phyloP scores from a whole-genome alignment of 1,140 invertebrate species.

The Harpegnathos saltator region DNA sequence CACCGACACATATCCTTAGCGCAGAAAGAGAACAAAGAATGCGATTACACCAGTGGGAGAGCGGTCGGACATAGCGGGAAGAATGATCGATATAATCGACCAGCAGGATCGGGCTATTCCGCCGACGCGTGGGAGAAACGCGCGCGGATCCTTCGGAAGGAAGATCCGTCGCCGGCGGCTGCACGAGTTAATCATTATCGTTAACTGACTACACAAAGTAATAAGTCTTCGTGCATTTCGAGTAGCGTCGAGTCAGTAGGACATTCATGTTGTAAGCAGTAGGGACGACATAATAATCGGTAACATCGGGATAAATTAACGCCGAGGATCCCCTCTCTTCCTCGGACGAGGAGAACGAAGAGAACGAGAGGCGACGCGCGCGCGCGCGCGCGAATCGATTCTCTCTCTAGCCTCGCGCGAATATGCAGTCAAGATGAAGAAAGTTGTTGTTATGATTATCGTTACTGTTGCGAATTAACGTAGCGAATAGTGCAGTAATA shows the following conservation, averaged over 20 bases:
- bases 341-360: not conserved
- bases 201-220: conserved; percentile 49
- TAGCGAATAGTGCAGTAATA: conserved; percentile 67
- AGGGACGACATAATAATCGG: conserved; percentile 49
- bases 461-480: conserved; percentile 66
- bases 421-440: conserved; percentile 46
- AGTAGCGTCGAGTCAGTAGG: conserved; percentile 66
- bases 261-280: conserved; percentile 58
- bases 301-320: conserved; percentile 36
- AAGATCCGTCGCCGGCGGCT: not conserved
- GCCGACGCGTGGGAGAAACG: not conserved
- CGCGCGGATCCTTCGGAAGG: conserved; percentile 10
- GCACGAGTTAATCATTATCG: conserved; percentile 42
- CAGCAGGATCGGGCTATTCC: not conserved
- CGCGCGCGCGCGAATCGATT: conserved; percentile 62
- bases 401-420: conserved; percentile 65
- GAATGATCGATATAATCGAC: conserved; percentile 26
- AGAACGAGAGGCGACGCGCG: conserved; percentile 5
- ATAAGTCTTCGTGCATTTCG: conserved; percentile 63
- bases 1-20: conserved; percentile 43
- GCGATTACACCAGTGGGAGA: not conserved
- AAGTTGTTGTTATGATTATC: conserved; percentile 65
- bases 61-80: conserved; percentile 9
- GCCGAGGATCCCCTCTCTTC: conserved; percentile 42
- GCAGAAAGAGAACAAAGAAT: not conserved